A percentile compares a stretch with the other conserved stretches of the same genome.
Conservation (phyloP, 2,113 vertebrate species). For the Marmota monax region DNA sequence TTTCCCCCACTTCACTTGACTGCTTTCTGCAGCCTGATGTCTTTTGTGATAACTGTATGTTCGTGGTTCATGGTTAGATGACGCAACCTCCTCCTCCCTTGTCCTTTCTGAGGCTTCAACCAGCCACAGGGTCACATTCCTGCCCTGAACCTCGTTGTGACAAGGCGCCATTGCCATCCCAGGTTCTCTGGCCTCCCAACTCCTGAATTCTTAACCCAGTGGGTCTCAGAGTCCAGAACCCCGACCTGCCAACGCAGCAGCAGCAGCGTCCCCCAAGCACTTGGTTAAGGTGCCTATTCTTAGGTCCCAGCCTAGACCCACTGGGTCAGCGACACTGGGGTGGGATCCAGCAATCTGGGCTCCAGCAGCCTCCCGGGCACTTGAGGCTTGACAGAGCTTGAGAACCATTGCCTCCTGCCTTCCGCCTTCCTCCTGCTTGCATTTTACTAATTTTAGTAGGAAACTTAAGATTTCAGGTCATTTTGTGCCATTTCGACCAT, state of each 20-base stretch:
- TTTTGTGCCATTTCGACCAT: not conserved
- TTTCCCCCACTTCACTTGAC: not conserved
- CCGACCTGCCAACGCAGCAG: not conserved
- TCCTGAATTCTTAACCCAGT: not conserved
- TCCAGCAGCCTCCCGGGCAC: too few relatives aligned
- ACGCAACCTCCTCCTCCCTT: not conserved
- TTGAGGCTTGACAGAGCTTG: fast-evolving
- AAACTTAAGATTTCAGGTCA: not conserved
- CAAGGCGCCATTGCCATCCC: not conserved
- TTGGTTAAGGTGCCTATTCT: not conserved
- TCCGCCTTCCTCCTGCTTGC: not conserved
- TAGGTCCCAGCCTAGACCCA: fast-evolving
- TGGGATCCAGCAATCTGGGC: not conserved
- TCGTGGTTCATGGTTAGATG: not conserved
- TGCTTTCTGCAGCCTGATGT: not conserved
- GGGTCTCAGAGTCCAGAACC: not conserved
- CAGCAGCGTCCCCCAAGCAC: not conserved
- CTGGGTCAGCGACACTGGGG: not conserved
- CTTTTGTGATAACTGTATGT: not conserved
- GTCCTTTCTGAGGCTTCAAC: not conserved
- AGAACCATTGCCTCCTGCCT: not conserved
- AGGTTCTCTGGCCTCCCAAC: not conserved
- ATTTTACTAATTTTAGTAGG: not conserved
- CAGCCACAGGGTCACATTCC: not conserved
- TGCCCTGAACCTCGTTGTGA: not conserved